Base-by-base conservation (phyloP, 2,113 vertebrate genomes). In the Callaeas wilsoni region DNA sequence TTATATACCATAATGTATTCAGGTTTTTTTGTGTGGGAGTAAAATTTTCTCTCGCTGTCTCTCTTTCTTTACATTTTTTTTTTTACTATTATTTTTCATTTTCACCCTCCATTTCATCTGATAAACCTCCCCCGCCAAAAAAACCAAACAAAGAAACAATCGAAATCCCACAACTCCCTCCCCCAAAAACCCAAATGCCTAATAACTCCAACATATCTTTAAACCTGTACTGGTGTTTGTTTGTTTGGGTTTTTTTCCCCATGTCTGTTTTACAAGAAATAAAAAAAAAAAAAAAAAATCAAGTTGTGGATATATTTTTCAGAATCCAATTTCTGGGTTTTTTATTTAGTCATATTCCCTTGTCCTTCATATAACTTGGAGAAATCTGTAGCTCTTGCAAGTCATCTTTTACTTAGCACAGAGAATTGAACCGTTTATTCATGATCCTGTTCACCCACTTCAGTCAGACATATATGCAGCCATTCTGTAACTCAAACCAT, bases 141-240 rank as follows among this genome's bases (percentile, higher is more conserved):
- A 42, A 21, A 4, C 29, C 6, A 16, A n/a, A 9, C 23, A 65
- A 64, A 35, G 5, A 59, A 86, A 44, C 1, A 67, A 30, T 26
- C 11, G 41, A 30, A 46, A 3, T 6, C 5, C 12, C 11, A 32
- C 21, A 35, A 6, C 10, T 35, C 2, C 6, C 6, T 25, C 2
- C 2, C 13, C 1, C 3, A 5, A 44, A n/a, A 47, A 15, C 9
- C 4, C 16, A 63, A 75, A 79, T 12, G 2, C 4, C 2, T 2
- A 80, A 16, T 32, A 59, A 14, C 29, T 83, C 13, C 8, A 50
- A 78, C 81, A 35, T 23, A 37, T 5, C 9, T 16, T n/a, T 39
- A 16, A 46, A 74, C 53, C 2, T 62, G 6, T 35, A 9, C 49
- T 63, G 18, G 4, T 35, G 9, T 12, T 25, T 37, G 27, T 11